Conservation (phyloP, 2,888 invertebrate species). For the Nephrotoma appendiculata region DNA sequence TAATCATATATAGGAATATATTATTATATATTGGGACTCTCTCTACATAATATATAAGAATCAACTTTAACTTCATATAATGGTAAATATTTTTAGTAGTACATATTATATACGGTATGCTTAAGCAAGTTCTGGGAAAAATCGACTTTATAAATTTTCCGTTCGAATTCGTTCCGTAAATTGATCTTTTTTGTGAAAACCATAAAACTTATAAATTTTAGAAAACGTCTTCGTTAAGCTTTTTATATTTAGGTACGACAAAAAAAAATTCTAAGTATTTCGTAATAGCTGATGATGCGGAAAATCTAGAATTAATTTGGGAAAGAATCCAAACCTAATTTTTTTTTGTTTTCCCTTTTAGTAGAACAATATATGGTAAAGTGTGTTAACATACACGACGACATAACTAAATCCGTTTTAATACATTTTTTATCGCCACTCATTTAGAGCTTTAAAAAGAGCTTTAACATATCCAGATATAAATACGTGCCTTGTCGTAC, state of each 20-base stretch:
- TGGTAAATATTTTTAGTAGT: background rate
- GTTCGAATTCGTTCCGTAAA: background rate
- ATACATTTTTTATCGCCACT: background rate
- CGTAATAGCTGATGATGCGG: background rate
- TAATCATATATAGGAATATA: background rate
- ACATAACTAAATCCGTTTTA: background rate
- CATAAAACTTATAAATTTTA: background rate
- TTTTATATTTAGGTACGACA: background rate
- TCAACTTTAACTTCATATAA: background rate
- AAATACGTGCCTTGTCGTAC: background rate
- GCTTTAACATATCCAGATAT: background rate
- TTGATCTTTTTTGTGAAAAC: background rate
- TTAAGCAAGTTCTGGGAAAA: background rate
- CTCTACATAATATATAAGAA: background rate
- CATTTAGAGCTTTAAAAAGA: background rate
- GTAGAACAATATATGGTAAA: background rate
- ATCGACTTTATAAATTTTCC: background rate
- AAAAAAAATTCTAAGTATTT: background rate
- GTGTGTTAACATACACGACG: background rate
- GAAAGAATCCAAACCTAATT: background rate
- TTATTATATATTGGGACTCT: background rate
- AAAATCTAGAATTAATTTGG: background rate
- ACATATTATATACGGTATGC: background rate
- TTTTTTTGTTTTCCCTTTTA: background rate
- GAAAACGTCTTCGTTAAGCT: background rate